Percentiles rank a stretch among this genome's conserved stretches.
Conservation (phyloP, 2,888 invertebrate genomes). For the Conus canariensis region DNA sequence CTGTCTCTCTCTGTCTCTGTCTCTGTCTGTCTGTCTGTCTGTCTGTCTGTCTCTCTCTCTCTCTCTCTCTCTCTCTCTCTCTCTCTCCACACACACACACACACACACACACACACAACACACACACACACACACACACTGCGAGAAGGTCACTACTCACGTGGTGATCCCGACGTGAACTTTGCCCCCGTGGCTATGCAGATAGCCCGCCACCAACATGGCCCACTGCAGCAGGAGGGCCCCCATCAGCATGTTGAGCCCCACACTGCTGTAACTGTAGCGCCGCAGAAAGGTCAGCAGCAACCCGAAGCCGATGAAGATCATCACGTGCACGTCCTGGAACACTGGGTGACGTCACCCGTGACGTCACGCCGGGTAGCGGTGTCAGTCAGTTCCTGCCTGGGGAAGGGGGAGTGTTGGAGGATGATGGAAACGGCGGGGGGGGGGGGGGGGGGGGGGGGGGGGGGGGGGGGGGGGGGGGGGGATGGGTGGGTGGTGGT, state of each 20-base stretch:
- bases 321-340: constrained; percentile 94
- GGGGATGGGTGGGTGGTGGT: not conserved
- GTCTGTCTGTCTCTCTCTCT: no score
- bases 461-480: no score
- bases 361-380: not conserved
- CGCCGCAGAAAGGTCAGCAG: constrained; percentile 95
- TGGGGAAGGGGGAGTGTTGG: no score
- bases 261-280: constrained; percentile 93
- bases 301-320: constrained; percentile 97
- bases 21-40: no score
- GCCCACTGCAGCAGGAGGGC: constrained; percentile 93
- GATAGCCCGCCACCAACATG: constrained; percentile 85
- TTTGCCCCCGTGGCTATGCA: constrained; percentile 78
- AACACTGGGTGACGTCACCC: constrained; percentile 73
- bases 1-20: no score
- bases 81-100: no score
- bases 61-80: no score
- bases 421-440: no score
- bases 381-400: no score
- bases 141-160: constrained; percentile 26
- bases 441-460: no score
- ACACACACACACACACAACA: no score
- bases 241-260: constrained; percentile 92
- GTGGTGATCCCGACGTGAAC: constrained; percentile 47
- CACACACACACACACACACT: no score